Evolutionary conservation across 2,113 vertebrate genomes (phyloP).

Genomic region (Tor tambroides): DNA sequence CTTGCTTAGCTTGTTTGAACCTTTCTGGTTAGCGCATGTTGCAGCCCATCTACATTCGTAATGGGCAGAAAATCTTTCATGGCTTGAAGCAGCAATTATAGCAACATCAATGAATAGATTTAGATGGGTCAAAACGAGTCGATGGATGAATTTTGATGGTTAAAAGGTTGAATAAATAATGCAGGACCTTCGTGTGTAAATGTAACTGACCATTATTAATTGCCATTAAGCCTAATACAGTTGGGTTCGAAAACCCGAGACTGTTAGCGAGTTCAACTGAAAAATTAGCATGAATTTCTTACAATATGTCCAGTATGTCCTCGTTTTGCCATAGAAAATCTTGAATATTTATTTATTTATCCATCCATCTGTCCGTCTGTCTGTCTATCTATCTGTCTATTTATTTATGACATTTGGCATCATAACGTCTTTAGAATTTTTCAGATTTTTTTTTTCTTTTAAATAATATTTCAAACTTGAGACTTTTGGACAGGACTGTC

Average conservation of each 20-base stretch:
- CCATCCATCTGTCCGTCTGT: too few relatives aligned
- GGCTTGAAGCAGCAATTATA: slow-evolving; percentile 76
- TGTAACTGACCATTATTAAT: slow-evolving; percentile 56
- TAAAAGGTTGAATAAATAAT: slow-evolving; percentile 78
- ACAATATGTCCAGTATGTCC: not conserved
- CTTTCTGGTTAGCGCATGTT: slow-evolving; percentile 63
- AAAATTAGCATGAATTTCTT: not conserved
- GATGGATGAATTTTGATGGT: slow-evolving; percentile 67
- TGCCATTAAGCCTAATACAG: slow-evolving; percentile 70
- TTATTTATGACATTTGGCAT: not conserved
- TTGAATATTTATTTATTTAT: too few relatives aligned
- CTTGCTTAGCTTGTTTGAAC: slow-evolving; percentile 62
- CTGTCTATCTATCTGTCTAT: too few relatives aligned
- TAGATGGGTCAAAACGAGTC: slow-evolving; percentile 61
- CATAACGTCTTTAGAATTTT: not conserved
- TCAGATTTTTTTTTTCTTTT: not conserved
- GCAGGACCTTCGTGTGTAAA: slow-evolving; percentile 72
- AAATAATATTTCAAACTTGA: not conserved
- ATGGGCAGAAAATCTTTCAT: slow-evolving; percentile 76
- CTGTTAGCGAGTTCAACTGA: not conserved
- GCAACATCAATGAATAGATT: slow-evolving; percentile 75
- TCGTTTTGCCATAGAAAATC: not conserved
- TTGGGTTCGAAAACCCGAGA: not conserved
- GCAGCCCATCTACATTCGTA: slow-evolving; percentile 64
- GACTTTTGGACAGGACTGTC: not conserved